Base-by-base conservation (phyloP, 2,113 vertebrate species). In the Strix uralensis region DNA sequence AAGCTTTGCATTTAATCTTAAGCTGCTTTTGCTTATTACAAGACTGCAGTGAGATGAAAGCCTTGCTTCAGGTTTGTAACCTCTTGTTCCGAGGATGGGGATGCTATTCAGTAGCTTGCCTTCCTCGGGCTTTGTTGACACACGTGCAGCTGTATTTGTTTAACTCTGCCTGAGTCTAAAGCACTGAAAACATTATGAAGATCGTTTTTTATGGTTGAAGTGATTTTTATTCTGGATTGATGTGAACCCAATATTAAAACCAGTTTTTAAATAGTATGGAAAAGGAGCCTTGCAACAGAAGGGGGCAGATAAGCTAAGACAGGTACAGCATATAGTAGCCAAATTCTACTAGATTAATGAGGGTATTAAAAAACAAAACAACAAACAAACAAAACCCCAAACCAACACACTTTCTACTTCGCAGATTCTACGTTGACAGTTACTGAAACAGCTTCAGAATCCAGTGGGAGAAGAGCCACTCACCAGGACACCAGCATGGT, bases 391-490 rank as follows among this genome's bases (percentile, higher is more conserved):
- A 26, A 38, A 38, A 1, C 1, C 20, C 38, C 7, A 54, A 15
- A 14, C 46, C 17, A 47, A 47, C 13, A 7, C 14, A 1, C 77
- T 73, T 73, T 91, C 46, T 96, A 5, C 63, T 86, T 69, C 54
- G 57, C 97, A 98, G 98, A 49, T 67, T 90, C 91, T 14, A 71
- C 30, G 5, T 49, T 65, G n/a, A 54, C 44, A 10, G 51, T 19
- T 46, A 4, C 93, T 1, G 72, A 63, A 90, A 9, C 78, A 38
- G 25, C 94, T 52, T 42, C 96, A 11, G 92, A 65, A 89, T 30
- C 80, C 7, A 81, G 67, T 26, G 87, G 70, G 7, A 51, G 87
- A 3, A 7, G 67, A 86, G 94, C 90, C 7, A 6, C 89, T 81
- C 26, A 15, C 5, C 92, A 87, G 80, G 82, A 40, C 38, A 34